These are phyloP conservation scores for Shargacucullia verbasci DNA, from an alignment of 2,888 invertebrate genomes.

Conservation along the genomic window DNA sequence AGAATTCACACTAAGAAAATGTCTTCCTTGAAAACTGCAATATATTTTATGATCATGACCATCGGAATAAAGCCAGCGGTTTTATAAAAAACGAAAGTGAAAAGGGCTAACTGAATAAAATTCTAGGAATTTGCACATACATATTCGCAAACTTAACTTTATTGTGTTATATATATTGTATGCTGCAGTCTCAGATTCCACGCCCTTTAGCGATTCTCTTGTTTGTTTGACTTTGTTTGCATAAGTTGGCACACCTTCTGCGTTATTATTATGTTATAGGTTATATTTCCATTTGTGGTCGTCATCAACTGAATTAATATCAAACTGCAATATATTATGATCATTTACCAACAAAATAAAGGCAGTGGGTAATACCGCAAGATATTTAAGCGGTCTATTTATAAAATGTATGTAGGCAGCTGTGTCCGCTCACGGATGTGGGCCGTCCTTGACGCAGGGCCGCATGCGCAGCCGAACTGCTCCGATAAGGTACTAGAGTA, in stretches of 20 bases:
- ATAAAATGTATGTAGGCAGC: slow-evolving; percentile 53
- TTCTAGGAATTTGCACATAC: too few relatives aligned
- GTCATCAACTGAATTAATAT: slow-evolving; percentile 7
- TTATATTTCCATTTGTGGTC: slow-evolving; percentile 17
- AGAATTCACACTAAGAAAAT: slow-evolving; percentile 11
- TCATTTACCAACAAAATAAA: slow-evolving; percentile 35
- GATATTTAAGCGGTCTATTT: slow-evolving; percentile 52
- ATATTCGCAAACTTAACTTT: too few relatives aligned
- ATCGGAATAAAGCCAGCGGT: slow-evolving; percentile 6
- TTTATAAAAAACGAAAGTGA: too few relatives aligned
- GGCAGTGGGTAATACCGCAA: slow-evolving; percentile 35
- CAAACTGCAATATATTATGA: slow-evolving; percentile 32
- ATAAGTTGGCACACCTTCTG: neutral
- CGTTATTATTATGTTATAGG: slow-evolving; percentile 12
- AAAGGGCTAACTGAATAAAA: neutral
- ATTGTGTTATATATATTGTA: too few relatives aligned
- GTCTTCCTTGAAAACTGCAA: slow-evolving; percentile 21
- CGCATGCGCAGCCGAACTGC: slow-evolving; percentile 46
- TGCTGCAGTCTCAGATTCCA: too few relatives aligned
- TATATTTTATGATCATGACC: slow-evolving; percentile 8
- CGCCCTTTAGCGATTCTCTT: too few relatives aligned
- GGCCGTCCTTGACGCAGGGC: slow-evolving; percentile 61
- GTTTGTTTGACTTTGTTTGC: too few relatives aligned
- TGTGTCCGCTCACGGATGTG: slow-evolving; percentile 59
- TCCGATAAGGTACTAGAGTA: slow-evolving; percentile 21